Evolutionary conservation across 2,888 invertebrate genomes (phyloP).

Genomic region (Melieria picta): DNA sequence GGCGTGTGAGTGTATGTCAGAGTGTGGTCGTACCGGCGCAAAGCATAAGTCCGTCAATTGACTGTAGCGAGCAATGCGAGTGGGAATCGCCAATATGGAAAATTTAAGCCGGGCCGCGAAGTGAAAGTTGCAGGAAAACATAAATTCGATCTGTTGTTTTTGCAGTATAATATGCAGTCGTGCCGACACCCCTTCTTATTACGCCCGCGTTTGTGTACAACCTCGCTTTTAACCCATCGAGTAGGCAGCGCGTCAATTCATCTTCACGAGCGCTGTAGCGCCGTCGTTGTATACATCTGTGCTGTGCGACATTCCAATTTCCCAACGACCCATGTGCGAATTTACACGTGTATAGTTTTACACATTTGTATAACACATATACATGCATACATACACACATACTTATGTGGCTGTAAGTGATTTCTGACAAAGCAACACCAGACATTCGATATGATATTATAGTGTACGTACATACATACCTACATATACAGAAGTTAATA

Average conservation of each 20-base stretch:
- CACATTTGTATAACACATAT: constrained; percentile 2
- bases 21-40: neutral
- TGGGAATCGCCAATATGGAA: neutral
- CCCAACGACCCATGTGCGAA: no score
- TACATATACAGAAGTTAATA: neutral
- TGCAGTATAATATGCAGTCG: no score
- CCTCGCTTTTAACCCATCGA: no score
- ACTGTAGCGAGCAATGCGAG: neutral
- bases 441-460: neutral
- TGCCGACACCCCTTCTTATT: no score
- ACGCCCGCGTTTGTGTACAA: no score
- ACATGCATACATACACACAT: constrained; percentile 9
- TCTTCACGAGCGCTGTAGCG: no score
- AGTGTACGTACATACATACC: neutral
- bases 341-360: no score
- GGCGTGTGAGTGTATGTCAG: neutral
- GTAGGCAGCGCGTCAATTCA: no score
- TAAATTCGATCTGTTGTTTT: no score
- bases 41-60: neutral
- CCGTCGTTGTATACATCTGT: no score
- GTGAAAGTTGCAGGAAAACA: neutral
- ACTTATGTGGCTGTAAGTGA: neutral
- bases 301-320: no score
- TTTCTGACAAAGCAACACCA: neutral
- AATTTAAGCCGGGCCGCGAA: neutral